Base-by-base conservation (phyloP, 1,140 invertebrate genomes). In the Mizuhopecten yessoensis region DNA sequence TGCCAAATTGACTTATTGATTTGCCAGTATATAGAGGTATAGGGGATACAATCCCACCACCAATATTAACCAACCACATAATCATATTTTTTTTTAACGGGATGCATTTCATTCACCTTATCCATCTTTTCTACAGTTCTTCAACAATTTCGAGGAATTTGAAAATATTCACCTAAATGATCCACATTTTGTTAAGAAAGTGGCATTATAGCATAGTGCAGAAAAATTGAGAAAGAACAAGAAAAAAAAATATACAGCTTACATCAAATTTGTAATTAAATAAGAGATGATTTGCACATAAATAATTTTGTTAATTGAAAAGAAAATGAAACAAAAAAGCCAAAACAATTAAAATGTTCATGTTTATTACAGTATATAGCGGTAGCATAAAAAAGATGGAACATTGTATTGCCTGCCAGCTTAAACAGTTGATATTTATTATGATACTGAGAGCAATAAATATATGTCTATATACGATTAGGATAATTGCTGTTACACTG, bases 1-100 rank as follows among this genome's bases (percentile, higher is more conserved):
- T 75, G 57, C 57, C 57, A 75, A 75, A 75, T 75, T 75, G 57
- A 75, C 57, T 75, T 75, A 75, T 75, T 75, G 57, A 75, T 75
- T 75, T 17, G 15, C 23, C 29, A 17, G 23, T 75, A 75, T 29
- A 13, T 75, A 75, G 57, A 75, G 5, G 57, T 75, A 75, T 75
- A 29, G 29, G n/a, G n/a, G 36, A 39, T 39, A 39, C 36, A 39
- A 75, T 75, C 23, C 57, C n/a, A 29, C n/a, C 57, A 5, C 29
- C 5, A 45, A 75, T 29, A 75, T 75, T 75, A 75, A 75, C 57
- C 7, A 29, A 5, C 5, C n/a, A n/a, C 57, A 75, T 75, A 29
- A 75, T 75, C 57, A 75, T 75, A 75, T 75, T 57, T 57, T n/a
- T n/a, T n/a, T 57, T 57, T n/a, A 75, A 23, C 1, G 57, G n/a